These are phyloP conservation scores for Diuraphis noxia DNA, from an alignment of 1,140 invertebrate species.

Conservation along the genomic window DNA sequence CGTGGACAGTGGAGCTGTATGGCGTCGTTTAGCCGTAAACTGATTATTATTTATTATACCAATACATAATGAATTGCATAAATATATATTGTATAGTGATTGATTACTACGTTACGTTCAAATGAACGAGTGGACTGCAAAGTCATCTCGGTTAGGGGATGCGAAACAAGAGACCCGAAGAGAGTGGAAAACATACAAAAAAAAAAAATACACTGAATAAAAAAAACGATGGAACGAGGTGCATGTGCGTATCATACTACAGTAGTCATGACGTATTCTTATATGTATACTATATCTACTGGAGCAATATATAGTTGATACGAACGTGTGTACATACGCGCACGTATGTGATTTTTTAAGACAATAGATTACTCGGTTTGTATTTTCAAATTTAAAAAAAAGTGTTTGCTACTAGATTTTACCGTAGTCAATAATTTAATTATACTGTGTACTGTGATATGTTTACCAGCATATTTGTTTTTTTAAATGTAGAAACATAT, in stretches of 20 bases:
- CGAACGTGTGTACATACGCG: neutral
- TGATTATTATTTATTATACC: neutral
- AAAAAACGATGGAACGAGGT: neutral
- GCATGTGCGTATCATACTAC: neutral
- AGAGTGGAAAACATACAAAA: neutral
- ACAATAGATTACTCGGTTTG: neutral
- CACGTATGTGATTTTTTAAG: neutral
- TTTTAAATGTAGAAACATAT: neutral
- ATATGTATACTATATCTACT: neutral
- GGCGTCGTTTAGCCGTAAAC: neutral
- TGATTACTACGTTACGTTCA: neutral
- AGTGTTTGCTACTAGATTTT: neutral
- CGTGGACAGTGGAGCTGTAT: neutral
- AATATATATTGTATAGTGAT: neutral
- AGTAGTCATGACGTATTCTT: neutral
- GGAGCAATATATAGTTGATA: neutral
- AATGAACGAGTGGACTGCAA: neutral
- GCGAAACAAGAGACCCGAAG: neutral
- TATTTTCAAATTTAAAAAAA: neutral
- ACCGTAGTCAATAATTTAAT: neutral
- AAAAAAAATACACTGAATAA: neutral
- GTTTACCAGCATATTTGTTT: neutral
- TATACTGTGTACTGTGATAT: neutral
- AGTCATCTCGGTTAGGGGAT: neutral
- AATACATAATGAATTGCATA: neutral